These are phyloP conservation scores for Ctenochaetus hawaiiensis DNA, from an alignment of 2,797 vertebrate species.

Conservation along the genomic window DNA sequence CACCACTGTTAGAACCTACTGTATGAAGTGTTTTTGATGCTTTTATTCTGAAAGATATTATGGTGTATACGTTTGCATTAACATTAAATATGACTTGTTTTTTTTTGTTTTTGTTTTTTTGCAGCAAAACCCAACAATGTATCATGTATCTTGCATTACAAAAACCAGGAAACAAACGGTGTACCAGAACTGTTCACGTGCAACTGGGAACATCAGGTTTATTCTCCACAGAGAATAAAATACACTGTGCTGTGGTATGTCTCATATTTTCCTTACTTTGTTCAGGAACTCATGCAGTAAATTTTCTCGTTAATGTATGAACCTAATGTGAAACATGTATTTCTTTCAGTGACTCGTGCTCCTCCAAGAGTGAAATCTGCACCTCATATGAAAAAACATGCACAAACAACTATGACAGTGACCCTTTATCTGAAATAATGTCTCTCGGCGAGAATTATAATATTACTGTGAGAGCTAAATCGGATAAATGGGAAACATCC, in stretches of 20 bases:
- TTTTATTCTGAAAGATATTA: not conserved
- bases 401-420: fast-evolving
- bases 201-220: constrained; percentile 67
- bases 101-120: not conserved
- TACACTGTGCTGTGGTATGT: constrained; percentile 67
- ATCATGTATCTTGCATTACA: constrained; percentile 49
- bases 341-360: constrained; percentile 38
- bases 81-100: not conserved
- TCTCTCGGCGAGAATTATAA: too few species aligned
- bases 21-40: constrained; percentile 52
- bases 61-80: not conserved
- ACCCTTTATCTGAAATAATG: fast-evolving
- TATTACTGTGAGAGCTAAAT: constrained; percentile 68
- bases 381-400: constrained; percentile 22
- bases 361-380: not conserved
- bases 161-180: fast-evolving
- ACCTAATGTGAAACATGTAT: not conserved
- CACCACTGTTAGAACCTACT: constrained; percentile 62
- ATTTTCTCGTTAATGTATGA: not conserved
- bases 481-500: constrained; percentile 36
- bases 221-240: constrained; percentile 3
- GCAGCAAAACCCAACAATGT: constrained; percentile 73
- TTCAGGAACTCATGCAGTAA: not conserved
- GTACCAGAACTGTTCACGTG: constrained; percentile 41
- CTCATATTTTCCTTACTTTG: not conserved